A percentile compares a stretch with the other conserved stretches of the same genome.
phyloP scores from a whole-genome alignment of 2,797 vertebrate genomes.

The Mormyrus proboscirostris region DNA sequence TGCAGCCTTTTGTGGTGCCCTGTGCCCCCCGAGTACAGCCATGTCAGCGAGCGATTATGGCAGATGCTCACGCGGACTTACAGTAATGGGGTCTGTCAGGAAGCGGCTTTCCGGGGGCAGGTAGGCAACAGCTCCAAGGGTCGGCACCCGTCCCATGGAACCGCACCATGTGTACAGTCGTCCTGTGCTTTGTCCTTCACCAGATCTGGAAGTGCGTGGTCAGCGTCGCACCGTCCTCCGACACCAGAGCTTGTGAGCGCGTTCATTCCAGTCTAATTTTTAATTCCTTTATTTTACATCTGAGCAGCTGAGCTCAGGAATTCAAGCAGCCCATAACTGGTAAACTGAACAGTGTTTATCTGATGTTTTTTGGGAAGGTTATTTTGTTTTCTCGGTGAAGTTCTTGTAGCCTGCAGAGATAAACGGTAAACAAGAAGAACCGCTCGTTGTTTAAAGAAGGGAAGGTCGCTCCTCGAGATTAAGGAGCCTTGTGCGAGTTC shows the following conservation, averaged over 20 bases:
- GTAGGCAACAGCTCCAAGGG: background rate
- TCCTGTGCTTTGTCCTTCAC: constrained; percentile 13
- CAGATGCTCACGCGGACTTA: background rate
- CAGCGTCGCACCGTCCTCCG: background rate
- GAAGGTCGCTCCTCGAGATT: background rate
- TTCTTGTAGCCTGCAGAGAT: background rate
- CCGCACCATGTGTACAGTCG: background rate
- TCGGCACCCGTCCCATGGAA: background rate
- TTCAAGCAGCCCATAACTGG: background rate
- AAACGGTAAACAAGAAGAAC: background rate
- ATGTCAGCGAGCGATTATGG: constrained; percentile 16
- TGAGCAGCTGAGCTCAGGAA: background rate
- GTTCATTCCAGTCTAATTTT: background rate
- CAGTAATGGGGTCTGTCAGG: background rate
- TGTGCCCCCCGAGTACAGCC: background rate
- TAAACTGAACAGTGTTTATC: background rate
- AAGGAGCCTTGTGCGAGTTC: background rate
- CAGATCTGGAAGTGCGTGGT: constrained; percentile 19
- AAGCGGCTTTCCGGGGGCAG: background rate
- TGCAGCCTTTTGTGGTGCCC: background rate
- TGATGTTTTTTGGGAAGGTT: background rate
- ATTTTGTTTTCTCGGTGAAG: background rate
- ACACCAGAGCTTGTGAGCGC: background rate
- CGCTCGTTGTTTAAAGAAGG: background rate
- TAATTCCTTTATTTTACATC: background rate